Base-by-base conservation (phyloP, 2,113 vertebrate genomes). In the Grantiella picta region DNA sequence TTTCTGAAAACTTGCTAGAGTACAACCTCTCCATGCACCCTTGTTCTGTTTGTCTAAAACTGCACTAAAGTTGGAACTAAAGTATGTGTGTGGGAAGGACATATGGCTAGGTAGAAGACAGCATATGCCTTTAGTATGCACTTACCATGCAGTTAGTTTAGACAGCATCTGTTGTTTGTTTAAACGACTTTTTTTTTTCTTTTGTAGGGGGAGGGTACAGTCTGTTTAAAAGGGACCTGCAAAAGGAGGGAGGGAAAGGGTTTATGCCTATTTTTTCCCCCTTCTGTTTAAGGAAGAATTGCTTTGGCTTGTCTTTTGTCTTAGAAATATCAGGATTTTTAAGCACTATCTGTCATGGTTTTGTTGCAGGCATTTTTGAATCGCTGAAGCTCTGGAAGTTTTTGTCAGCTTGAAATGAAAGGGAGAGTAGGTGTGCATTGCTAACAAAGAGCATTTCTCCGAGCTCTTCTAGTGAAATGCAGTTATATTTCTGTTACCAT, bases 161-260 rank as follows among this genome's bases (percentile, higher is more conserved):
- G 86, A 63, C 81, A 84, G 80, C 96, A 97, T 97, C 96, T 97
- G 97, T 95, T 96, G 90, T 96, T 97, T 97, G 96, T 96, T 97
- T 95, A 95, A 96, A 83, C 45, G 78, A 80, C 36, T 35, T 85
- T 80, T 94, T 92, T 86, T 87, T 44, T 65, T 11, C 44, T 53
- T 69, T 80, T 79, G 86, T 73, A 79, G 95, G 94, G 88, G 82
- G 86, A 86, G 31, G 85, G 36, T 63, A 27, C 66, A 82, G 50
- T 76, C 81, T 93, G 75, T 89, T 95, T 94, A 94, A 95, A 89
- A 53, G 65, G 31, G 85, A 92, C 69, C 49, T 63, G 81, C 49
- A 86, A 47, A 84, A 57, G 80, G 66, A 89, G 33, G 28, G 31
- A 82, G 33, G 40, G 64, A 14, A 91, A 82, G 44, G 7, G 16